These are phyloP conservation scores for Metopia argyrocephala DNA, from an alignment of 2,888 invertebrate genomes.

Conservation along the genomic window DNA sequence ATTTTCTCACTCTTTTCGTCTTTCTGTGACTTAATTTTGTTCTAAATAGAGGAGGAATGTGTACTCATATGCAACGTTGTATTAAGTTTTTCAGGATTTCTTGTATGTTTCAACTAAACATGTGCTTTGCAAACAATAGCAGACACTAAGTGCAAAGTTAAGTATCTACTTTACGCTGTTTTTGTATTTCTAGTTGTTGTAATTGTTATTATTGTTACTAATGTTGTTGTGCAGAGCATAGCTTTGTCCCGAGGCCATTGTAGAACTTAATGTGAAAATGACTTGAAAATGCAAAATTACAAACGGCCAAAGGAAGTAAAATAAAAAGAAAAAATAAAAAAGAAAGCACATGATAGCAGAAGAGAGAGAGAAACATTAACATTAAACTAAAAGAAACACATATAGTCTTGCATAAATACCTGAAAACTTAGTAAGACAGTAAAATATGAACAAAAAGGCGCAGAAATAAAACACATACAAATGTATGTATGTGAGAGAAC, in stretches of 20 bases:
- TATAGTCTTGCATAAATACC: background rate
- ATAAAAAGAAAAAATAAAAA: background rate
- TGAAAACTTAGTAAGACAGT: background rate
- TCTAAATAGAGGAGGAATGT: background rate
- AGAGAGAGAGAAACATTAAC: background rate
- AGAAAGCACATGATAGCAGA: background rate
- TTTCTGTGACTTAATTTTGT: slow-evolving; percentile 19
- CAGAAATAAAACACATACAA: slow-evolving; percentile 21
- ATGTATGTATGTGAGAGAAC: no score
- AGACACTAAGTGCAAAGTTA: slow-evolving; percentile 54
- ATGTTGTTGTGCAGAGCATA: background rate
- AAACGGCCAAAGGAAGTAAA: slow-evolving; percentile 17
- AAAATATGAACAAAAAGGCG: background rate
- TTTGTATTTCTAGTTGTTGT: background rate
- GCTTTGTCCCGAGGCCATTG: slow-evolving; percentile 39
- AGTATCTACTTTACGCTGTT: slow-evolving; percentile 53
- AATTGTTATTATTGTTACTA: background rate
- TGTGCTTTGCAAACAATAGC: slow-evolving; percentile 22
- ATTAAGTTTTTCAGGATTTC: background rate
- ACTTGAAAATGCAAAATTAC: slow-evolving; percentile 16
- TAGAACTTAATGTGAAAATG: slow-evolving; percentile 49
- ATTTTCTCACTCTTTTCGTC: no score
- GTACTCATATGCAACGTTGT: background rate
- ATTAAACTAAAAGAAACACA: background rate
- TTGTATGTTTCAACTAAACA: background rate